These are phyloP conservation scores for Gari tellinella DNA, from an alignment of 2,888 invertebrate species.

Conservation along the genomic window DNA sequence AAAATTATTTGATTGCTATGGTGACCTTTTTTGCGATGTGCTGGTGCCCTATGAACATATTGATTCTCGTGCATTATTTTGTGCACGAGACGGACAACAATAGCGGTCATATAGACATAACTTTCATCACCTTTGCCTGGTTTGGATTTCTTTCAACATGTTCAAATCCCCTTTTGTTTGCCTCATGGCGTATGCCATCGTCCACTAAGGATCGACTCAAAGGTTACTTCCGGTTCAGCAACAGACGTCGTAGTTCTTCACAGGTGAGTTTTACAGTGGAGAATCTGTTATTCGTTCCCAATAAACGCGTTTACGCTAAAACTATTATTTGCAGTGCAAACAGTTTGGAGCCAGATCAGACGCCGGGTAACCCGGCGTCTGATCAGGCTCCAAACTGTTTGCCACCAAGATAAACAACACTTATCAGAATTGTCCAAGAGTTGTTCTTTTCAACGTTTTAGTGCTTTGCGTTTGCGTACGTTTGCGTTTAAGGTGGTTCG, in stretches of 20 bases:
- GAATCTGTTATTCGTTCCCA: too few relatives aligned
- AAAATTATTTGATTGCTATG: slow-evolving; percentile 89
- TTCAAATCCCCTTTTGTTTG: slow-evolving; percentile 88
- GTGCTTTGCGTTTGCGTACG: too few relatives aligned
- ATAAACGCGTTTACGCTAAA: too few relatives aligned
- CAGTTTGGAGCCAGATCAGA: too few relatives aligned
- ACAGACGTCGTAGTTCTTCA: slow-evolving; percentile 64
- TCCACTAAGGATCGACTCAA: slow-evolving; percentile 78
- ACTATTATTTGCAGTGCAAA: too few relatives aligned
- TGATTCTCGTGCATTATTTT: slow-evolving; percentile 88
- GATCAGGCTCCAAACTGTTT: too few relatives aligned
- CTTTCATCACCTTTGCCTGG: slow-evolving; percentile 89
- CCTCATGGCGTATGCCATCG: slow-evolving; percentile 87
- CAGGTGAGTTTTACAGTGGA: slow-evolving; percentile 27
- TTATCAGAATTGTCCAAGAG: too few relatives aligned
- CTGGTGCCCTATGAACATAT: slow-evolving; percentile 88
- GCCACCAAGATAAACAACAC: too few relatives aligned
- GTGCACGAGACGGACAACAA: slow-evolving; percentile 90
- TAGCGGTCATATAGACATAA: slow-evolving; percentile 88
- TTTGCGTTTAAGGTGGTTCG: too few relatives aligned
- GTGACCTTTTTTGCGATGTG: slow-evolving; percentile 88
- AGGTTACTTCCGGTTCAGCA: slow-evolving; percentile 81
- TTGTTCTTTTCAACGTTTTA: too few relatives aligned
- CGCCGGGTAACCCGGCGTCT: too few relatives aligned
- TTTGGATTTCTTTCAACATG: slow-evolving; percentile 89